Conservation (phyloP, 2,113 vertebrate genomes). For the Apteryx mantelli region DNA sequence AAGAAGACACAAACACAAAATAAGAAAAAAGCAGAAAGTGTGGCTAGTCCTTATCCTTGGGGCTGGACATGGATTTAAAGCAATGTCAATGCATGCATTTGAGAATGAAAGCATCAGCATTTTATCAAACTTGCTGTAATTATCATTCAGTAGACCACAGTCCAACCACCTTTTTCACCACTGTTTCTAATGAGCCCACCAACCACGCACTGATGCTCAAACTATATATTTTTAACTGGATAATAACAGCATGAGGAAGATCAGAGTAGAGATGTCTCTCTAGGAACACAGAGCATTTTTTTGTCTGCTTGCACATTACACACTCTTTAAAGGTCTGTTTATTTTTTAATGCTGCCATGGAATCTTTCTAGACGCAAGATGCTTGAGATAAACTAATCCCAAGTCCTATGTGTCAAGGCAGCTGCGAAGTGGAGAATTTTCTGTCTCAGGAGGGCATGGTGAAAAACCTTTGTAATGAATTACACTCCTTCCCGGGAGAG, state of each 20-base stretch:
- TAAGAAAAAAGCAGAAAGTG: background rate
- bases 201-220: background rate
- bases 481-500: background rate
- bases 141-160: too few species aligned
- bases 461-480: conserved; percentile 1
- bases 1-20: background rate
- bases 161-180: too few species aligned
- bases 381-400: conserved; percentile 34
- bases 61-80: background rate
- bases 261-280: background rate
- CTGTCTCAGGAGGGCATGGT: background rate
- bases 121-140: too few species aligned
- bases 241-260: background rate
- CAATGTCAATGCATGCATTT: background rate
- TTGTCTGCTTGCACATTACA: background rate
- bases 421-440: background rate
- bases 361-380: conserved; percentile 11
- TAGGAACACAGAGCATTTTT: background rate
- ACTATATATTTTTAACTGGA: background rate
- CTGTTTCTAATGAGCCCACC: too few species aligned
- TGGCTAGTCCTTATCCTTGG: background rate
- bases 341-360: conserved; percentile 15
- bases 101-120: background rate
- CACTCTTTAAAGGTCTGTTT: background rate
- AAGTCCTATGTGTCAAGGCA: conserved; percentile 16